These are phyloP conservation scores for Sturmia bella DNA, from an alignment of 2,888 invertebrate genomes.

Conservation along the genomic window DNA sequence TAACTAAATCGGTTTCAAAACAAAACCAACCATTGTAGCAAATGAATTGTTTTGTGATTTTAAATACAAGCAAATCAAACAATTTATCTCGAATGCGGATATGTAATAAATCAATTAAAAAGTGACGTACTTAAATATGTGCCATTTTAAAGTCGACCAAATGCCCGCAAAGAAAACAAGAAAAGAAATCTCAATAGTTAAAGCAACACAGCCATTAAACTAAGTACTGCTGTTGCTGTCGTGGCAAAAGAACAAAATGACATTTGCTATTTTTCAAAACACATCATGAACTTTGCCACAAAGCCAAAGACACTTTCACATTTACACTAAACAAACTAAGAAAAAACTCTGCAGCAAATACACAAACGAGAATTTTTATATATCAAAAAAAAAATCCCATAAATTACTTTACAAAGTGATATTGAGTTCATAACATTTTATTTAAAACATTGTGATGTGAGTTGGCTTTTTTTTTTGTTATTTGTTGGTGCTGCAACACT, in stretches of 20 bases:
- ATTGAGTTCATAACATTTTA: constrained; percentile 70
- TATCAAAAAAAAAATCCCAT: constrained; percentile 50
- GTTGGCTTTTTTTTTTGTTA: constrained; percentile 16
- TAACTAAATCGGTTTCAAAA: background rate
- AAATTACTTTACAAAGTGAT: constrained; percentile 61
- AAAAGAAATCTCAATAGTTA: constrained; percentile 29
- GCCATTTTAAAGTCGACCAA: constrained; percentile 38
- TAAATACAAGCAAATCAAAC: constrained; percentile 3
- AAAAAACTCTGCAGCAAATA: background rate
- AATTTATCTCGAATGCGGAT: constrained; percentile 48
- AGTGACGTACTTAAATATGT: constrained; percentile 29
- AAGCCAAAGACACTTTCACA: constrained; percentile 14
- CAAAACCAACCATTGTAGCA: background rate
- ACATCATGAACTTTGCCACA: constrained; percentile 66
- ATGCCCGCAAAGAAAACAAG: background rate
- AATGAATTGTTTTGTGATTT: constrained; percentile 20
- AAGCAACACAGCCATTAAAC: constrained; percentile 9
- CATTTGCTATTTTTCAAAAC: constrained; percentile 53
- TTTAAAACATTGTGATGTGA: constrained; percentile 60
- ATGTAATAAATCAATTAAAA: constrained; percentile 59
- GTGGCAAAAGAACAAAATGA: constrained; percentile 22
- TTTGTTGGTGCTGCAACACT: background rate
- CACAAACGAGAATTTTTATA: constrained; percentile 27
- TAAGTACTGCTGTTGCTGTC: constrained; percentile 3
- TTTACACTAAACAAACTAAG: too few relatives aligned